phyloP scores from a whole-genome alignment of 2,113 vertebrate species.

The Myotis yumanensis region DNA sequence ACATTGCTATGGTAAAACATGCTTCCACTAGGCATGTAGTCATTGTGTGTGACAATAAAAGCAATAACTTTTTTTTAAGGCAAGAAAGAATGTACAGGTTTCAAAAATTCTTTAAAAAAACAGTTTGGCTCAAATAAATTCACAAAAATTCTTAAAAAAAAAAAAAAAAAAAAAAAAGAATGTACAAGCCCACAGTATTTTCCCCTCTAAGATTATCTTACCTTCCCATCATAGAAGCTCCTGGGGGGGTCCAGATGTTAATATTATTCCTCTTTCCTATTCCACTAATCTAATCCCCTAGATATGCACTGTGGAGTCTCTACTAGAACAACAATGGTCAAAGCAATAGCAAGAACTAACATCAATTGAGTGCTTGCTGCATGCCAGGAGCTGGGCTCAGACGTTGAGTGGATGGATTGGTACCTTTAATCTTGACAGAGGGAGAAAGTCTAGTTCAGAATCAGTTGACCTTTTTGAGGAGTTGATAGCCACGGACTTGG shows the following conservation, averaged over 20 bases:
- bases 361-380: background rate
- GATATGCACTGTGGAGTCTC: background rate
- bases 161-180: background rate
- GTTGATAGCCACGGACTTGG: background rate
- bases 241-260: background rate
- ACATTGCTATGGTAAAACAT: background rate
- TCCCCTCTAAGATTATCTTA: background rate
- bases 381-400: background rate
- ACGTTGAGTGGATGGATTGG: background rate
- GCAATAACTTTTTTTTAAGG: conserved; percentile 15
- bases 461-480: background rate
- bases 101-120: too few species aligned
- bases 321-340: background rate
- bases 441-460: background rate
- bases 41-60: background rate
- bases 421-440: background rate
- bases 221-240: background rate
- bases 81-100: background rate
- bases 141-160: too few species aligned
- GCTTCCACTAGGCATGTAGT: background rate
- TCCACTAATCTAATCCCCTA: background rate
- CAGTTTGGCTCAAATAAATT: too few species aligned
- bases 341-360: background rate
- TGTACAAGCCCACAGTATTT: background rate
- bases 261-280: background rate